A percentile compares a stretch with the other conserved stretches of the same genome.
phyloP scores from a whole-genome alignment of 2,113 vertebrate genomes.

The Raja brachyura region DNA sequence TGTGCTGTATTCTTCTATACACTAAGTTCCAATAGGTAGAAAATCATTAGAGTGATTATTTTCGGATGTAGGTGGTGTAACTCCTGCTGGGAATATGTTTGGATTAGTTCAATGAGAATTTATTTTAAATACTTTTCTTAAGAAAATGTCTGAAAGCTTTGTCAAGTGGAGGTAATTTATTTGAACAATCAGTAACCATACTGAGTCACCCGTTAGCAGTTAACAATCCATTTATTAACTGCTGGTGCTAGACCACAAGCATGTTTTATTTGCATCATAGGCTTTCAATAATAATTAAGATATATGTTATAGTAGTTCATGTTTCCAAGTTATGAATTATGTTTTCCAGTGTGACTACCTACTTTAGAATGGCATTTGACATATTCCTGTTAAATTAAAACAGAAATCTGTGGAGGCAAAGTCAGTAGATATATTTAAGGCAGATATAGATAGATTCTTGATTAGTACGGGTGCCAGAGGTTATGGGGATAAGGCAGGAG shows the following conservation, averaged over 20 bases:
- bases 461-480: too few relatives aligned
- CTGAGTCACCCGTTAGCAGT: not conserved
- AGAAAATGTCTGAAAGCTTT: not conserved
- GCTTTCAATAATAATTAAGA: not conserved
- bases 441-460: too few relatives aligned
- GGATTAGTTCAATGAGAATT: not conserved
- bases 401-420: too few relatives aligned
- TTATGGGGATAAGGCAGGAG: too few relatives aligned
- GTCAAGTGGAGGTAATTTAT: not conserved
- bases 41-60: not conserved
- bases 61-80: not conserved
- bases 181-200: not conserved
- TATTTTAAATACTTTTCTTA: not conserved
- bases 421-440: too few relatives aligned
- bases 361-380: not conserved
- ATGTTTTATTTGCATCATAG: not conserved
- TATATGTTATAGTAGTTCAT: not conserved
- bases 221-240: not conserved
- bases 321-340: not conserved
- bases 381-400: not conserved
- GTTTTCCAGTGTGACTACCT: not conserved
- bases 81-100: not conserved
- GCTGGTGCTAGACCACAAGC: not conserved
- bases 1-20: too few relatives aligned
- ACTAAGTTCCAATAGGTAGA: not conserved